Percentiles rank a stretch among this genome's conserved stretches.
phyloP scores from a whole-genome alignment of 2,113 vertebrate genomes.

The Formicarius rufipectus region DNA sequence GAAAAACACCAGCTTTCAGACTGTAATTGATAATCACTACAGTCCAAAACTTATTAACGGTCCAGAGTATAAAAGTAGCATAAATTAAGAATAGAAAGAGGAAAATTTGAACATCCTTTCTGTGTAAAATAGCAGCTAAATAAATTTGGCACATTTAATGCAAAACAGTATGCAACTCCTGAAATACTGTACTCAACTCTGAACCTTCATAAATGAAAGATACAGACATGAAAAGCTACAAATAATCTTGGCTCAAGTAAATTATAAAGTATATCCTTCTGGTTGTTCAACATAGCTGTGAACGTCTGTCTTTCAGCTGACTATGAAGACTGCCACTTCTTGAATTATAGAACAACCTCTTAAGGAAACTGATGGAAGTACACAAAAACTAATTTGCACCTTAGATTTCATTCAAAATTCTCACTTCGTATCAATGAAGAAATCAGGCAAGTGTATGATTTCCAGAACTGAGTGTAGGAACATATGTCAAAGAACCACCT shows the following conservation, averaged over 20 bases:
- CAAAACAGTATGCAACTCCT: background rate
- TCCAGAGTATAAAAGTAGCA: background rate
- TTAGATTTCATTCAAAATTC: background rate
- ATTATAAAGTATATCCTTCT: background rate
- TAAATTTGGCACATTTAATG: background rate
- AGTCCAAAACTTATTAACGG: background rate
- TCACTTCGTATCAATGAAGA: background rate
- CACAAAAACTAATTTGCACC: background rate
- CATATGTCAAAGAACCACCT: constrained; percentile 28
- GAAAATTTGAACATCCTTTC: background rate
- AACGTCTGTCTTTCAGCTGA: background rate
- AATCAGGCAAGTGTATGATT: background rate
- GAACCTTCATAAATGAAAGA: background rate
- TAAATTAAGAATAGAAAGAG: background rate
- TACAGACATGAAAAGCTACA: background rate
- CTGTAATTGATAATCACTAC: background rate
- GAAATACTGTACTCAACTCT: background rate
- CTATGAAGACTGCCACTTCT: background rate
- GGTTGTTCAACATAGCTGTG: background rate
- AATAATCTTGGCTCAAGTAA: background rate
- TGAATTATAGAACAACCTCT: background rate
- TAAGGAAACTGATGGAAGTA: background rate
- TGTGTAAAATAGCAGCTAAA: background rate
- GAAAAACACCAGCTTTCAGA: background rate
- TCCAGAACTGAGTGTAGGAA: constrained; percentile 11